A percentile compares a stretch with the other conserved stretches of the same genome.
These are phyloP conservation scores for Eilema depressum DNA, from an alignment of 2,888 invertebrate species.

Conservation along the genomic window DNA sequence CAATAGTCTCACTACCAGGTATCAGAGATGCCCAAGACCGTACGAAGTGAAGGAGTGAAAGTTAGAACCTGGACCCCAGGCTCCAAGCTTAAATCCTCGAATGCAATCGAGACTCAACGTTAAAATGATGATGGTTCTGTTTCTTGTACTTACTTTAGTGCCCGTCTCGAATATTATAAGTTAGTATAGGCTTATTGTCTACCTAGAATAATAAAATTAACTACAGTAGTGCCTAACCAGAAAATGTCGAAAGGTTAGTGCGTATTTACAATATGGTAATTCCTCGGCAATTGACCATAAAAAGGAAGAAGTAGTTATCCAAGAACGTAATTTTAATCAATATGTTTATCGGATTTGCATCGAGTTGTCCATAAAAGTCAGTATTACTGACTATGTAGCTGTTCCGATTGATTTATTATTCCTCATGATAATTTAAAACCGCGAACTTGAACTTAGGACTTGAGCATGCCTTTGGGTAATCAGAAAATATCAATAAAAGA, in stretches of 20 bases:
- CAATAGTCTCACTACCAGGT: too few species aligned
- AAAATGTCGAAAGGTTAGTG: constrained; percentile 23
- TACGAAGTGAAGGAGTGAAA: too few species aligned
- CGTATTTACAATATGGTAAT: constrained; percentile 20
- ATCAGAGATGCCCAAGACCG: too few species aligned
- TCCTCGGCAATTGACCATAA: constrained; percentile 23
- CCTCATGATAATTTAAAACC: constrained; percentile 12
- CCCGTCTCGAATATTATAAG: not conserved
- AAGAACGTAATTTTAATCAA: constrained; percentile 12
- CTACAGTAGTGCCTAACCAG: not conserved
- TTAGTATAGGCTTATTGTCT: not conserved
- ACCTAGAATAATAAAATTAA: not conserved
- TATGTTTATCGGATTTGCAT: constrained; percentile 14
- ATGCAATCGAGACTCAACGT: not conserved
- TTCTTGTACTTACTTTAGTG: not conserved
- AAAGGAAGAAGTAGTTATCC: constrained; percentile 7
- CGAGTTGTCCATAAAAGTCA: constrained; percentile 8
- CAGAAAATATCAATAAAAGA: constrained; percentile 5
- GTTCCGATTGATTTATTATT: constrained; percentile 17
- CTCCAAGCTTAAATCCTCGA: not conserved
- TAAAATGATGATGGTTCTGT: not conserved
- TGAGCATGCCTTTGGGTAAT: constrained; percentile 24
- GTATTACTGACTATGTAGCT: not conserved
- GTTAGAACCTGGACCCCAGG: not conserved
- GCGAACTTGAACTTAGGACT: constrained; percentile 23